Conservation (phyloP, 2,797 vertebrate species). For the Siniperca obscura region DNA sequence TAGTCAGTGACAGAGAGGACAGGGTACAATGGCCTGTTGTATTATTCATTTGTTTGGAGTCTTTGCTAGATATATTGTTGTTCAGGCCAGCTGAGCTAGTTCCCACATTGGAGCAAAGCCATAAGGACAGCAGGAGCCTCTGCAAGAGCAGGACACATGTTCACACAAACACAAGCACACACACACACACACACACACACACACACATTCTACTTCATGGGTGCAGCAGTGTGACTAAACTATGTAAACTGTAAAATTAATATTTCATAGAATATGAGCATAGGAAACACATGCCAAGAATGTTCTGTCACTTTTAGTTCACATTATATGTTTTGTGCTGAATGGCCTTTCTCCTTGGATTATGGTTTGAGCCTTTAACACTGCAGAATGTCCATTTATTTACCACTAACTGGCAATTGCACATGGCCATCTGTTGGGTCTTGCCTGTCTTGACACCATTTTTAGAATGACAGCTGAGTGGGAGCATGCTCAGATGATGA, state of each 20-base stretch:
- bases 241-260: slow-evolving; percentile 58
- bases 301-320: neutral
- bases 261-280: slow-evolving; percentile 44
- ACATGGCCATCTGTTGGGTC: slow-evolving; percentile 54
- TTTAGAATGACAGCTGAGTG: slow-evolving; percentile 79
- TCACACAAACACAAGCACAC: slow-evolving; percentile 10
- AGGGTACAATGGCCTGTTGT: slow-evolving; percentile 12
- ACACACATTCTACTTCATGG: slow-evolving; percentile 23
- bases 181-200: slow-evolving; percentile 8
- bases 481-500: slow-evolving; percentile 65
- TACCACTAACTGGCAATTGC: neutral
- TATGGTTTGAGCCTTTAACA: neutral
- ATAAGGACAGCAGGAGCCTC: slow-evolving; percentile 14
- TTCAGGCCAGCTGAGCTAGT: slow-evolving; percentile 42
- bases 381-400: neutral
- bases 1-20: slow-evolving; percentile 1
- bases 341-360: neutral
- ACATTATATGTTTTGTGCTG: neutral
- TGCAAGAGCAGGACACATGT: neutral
- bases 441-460: slow-evolving; percentile 70
- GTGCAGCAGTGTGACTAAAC: slow-evolving; percentile 50
- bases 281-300: slow-evolving; percentile 7
- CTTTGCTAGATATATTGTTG: slow-evolving; percentile 22
- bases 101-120: slow-evolving; percentile 34
- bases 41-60: slow-evolving; percentile 37